Evolutionary conservation across 1,140 invertebrate species (phyloP), one percentile per base, ranked within the genome.

Genomic region (Trypoxylus dichotomus): DNA sequence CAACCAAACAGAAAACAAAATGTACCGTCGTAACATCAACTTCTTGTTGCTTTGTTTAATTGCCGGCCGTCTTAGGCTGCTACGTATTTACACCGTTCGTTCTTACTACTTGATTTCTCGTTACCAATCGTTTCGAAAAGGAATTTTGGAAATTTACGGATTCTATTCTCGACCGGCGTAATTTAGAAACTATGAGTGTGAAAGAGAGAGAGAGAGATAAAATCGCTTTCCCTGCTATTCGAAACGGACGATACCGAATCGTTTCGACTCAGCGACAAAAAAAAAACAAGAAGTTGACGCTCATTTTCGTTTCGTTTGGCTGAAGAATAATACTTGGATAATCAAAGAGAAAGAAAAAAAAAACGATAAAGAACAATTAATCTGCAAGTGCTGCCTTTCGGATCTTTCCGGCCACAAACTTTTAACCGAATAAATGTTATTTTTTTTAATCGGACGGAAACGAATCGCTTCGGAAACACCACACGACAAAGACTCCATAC

Each of bases 261-360:
- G n/a, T n/a, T n/a, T 37, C 32, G 32, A 8, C 32, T 37, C 10
- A 8, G 3, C 32, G 32, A 37, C 0, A 8, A 37, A 37, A 37
- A n/a, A 79, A 80, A 72, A 81, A 84, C 93, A 94, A 96, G 94
- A 96, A 95, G 94, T 96, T 96, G 94, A 96, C 94, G 94, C 92
- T 95, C 94, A 95, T 94, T 54, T 19, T 54, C 10, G n/a, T 94
- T 94, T 94, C 94, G 93, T 93, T 93, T 94, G 93, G 91, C 90
- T 83, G 83, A 80, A 82, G 83, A 77, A 82, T 29, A 27, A 68
- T 29, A 24, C 27, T 27, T 68, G 47, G 32, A 15, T 54, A 54
- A 54, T 54, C 47, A 54, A 54, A 54, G 19, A 54, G 19, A 54
- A 19, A 54, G 15, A 54, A 54, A 54, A 54, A n/a, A 19, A 54